Evolutionary conservation across 2,888 invertebrate genomes (phyloP), one percentile per base, ranked within the genome.

Genomic region (Ochropleura plecta): DNA sequence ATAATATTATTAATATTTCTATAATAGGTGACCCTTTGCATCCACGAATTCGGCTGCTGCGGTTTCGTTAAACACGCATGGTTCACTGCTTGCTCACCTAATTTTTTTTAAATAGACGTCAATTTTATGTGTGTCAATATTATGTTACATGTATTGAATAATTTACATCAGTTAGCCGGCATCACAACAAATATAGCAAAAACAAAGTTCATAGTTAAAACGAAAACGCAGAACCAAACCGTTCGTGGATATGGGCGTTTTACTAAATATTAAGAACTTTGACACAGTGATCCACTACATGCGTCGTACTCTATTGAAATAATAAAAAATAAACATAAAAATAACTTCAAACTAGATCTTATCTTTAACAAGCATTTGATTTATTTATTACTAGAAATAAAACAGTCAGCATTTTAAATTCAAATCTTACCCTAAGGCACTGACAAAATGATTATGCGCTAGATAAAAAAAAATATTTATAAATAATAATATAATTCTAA

Each of bases 371-470:
- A 92, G 91, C 91, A 91, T 88, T 88, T 91, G 91, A 90, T 91
- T 91, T 89, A 78, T 87, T 88, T 90, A 89, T 88, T 88, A 89
- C 89, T 90, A 86, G 70, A 92, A 92, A 91, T 88, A 88, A 92
- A 92, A 91, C 90, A 91, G 92, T 94, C 92, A 91, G 92, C 84
- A 84, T 89, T 90, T 92, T 90, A 89, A 91, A 92, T 92, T 90
- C 89, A 92, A 94, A 94, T 91, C 93, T 94, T 94, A 95, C 91
- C 92, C 94, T 94, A 96, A 95, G 95, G 95, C 95, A 95, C 95
- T 95, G 95, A 93, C 92, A 94, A 90, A 95, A 95, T 90, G 91
- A 94, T 95, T 93, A 95, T 92, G 93, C 91, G 90, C 93, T 93
- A 94, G 90, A 90, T 93, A 93, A 90, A 92, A 92, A 72, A 91